phyloP scores from a whole-genome alignment of 1,140 invertebrate species.

The Seison nebaliae region DNA sequence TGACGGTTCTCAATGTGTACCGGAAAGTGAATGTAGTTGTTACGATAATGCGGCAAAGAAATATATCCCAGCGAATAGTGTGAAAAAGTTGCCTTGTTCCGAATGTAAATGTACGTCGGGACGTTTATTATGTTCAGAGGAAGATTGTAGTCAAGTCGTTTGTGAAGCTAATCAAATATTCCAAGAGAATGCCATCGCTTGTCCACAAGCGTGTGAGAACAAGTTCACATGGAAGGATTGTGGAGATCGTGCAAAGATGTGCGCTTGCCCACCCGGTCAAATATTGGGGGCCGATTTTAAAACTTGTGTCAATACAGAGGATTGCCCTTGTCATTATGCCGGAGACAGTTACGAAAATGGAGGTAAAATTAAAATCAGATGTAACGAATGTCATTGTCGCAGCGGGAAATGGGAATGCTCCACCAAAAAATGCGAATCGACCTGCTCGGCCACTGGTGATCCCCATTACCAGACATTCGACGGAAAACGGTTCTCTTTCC shows the following conservation, averaged over 20 bases:
- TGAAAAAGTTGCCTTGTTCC: too few relatives aligned
- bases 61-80: too few relatives aligned
- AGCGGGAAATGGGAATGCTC: conserved; percentile 4
- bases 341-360: conserved; percentile 1
- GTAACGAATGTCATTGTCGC: conserved; percentile 8
- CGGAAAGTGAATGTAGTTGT: conserved; percentile 3
- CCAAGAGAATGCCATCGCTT: conserved; percentile 9
- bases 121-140: too few relatives aligned
- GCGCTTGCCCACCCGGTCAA: too few relatives aligned
- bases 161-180: conserved; percentile 14
- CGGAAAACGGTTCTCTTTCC: conserved; percentile 51
- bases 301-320: conserved; percentile 2
- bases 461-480: conserved; percentile 56
- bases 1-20: neutral
- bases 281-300: too few relatives aligned
- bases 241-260: too few relatives aligned
- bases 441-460: conserved; percentile 12
- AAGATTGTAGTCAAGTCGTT: too few relatives aligned
- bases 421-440: conserved; percentile 3
- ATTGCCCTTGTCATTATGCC: conserved; percentile 10
- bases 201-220: conserved; percentile 11
- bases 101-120: too few relatives aligned
- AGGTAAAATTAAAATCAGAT: conserved; percentile 6
- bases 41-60: too few relatives aligned
- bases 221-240: conserved; percentile 6